phyloP scores from a whole-genome alignment of 2,888 invertebrate genomes.

The Apomyelois bistriatella region DNA sequence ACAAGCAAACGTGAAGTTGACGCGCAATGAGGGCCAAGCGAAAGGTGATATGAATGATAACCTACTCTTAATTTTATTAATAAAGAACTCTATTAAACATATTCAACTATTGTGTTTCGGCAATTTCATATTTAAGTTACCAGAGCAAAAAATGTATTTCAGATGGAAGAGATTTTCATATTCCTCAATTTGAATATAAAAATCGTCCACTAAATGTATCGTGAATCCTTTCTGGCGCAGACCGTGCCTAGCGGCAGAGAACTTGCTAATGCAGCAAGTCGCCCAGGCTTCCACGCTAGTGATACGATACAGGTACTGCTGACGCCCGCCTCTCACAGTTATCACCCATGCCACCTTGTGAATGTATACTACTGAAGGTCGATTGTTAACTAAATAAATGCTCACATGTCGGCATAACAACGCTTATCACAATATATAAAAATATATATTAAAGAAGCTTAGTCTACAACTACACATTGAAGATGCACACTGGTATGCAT shows the following conservation, averaged over 20 bases:
- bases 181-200: conserved; percentile 60
- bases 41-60: conserved; percentile 63
- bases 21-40: conserved; percentile 50
- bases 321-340: conserved; percentile 34
- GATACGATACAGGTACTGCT: conserved; percentile 15
- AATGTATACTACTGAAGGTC: conserved; percentile 47
- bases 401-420: conserved; percentile 76
- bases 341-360: conserved; percentile 62
- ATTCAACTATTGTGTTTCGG: conserved; percentile 20
- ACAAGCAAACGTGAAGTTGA: conserved; percentile 64
- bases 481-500: conserved; percentile 73
- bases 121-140: conserved; percentile 32
- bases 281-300: conserved; percentile 51
- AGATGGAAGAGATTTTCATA: conserved; percentile 77
- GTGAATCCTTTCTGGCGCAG: conserved; percentile 56
- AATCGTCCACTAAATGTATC: conserved; percentile 72
- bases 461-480: conserved; percentile 74
- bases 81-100: conserved; percentile 31
- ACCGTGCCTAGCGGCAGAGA: conserved; percentile 63
- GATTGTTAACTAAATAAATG: conserved; percentile 74
- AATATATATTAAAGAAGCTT: conserved; percentile 79
- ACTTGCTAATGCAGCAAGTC: conserved; percentile 77
- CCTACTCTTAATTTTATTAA: conserved; percentile 35
- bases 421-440: conserved; percentile 80
- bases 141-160: conserved; percentile 52